A percentile compares a stretch with the other conserved stretches of the same genome.
Conservation (phyloP, 2,113 vertebrate species). For the Axis porcinus region DNA sequence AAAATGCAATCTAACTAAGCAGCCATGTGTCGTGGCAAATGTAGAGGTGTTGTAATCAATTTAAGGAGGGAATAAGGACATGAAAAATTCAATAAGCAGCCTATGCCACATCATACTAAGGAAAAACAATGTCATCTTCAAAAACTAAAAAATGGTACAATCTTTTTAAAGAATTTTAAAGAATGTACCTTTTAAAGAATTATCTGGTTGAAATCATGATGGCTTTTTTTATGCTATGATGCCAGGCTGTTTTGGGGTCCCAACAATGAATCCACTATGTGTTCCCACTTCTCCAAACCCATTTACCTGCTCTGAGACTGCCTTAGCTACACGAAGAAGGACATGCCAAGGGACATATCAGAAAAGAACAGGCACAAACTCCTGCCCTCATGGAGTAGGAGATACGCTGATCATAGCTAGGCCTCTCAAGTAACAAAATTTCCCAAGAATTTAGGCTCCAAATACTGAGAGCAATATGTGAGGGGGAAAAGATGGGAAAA, state of each 20-base stretch:
- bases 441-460: neutral
- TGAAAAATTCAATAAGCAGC: neutral
- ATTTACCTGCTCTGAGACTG: neutral
- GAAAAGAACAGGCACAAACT: neutral
- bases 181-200: neutral
- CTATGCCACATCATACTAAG: neutral
- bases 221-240: neutral
- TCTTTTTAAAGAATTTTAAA: neutral
- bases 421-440: neutral
- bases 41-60: neutral
- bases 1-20: neutral
- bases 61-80: neutral
- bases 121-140: neutral
- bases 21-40: neutral
- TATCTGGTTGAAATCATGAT: neutral
- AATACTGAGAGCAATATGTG: neutral
- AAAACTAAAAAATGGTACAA: neutral
- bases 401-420: accelerated
- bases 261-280: neutral
- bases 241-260: neutral
- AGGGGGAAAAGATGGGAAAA: neutral
- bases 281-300: neutral
- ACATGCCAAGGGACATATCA: neutral
- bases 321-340: neutral
- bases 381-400: neutral